Evolutionary conservation across 1,140 invertebrate genomes (phyloP).

Genomic region (Zaprionus africanus): DNA sequence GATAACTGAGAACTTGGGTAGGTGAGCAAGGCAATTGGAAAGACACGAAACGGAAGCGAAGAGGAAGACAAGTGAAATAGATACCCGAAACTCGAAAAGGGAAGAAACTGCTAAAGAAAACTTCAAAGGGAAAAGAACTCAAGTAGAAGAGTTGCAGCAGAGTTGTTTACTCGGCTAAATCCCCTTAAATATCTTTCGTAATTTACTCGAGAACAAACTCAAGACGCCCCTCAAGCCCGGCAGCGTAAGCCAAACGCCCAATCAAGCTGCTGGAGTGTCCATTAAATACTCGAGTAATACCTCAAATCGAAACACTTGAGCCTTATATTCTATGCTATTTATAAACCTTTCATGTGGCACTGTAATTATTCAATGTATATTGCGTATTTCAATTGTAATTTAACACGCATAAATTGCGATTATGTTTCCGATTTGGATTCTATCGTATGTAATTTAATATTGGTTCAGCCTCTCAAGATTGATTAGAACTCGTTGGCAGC

Average conservation of each 20-base stretch:
- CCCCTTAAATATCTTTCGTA: not conserved
- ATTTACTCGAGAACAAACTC: not conserved
- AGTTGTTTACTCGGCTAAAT: not conserved
- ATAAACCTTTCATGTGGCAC: not conserved
- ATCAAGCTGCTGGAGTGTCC: not conserved
- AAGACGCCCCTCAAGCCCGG: not conserved
- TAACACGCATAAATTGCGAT: slow-evolving; percentile 21
- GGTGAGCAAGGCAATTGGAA: slow-evolving; percentile 17
- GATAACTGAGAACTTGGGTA: slow-evolving; percentile 14
- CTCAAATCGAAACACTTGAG: slow-evolving; percentile 5
- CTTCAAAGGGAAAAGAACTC: not conserved
- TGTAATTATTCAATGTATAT: not conserved
- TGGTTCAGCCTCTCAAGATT: slow-evolving; percentile 38
- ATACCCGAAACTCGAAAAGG: slow-evolving; percentile 10
- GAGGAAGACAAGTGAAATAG: slow-evolving; percentile 3
- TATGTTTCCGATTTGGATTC: not conserved
- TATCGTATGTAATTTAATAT: slow-evolving; percentile 38
- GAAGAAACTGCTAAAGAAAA: not conserved
- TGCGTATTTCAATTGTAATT: slow-evolving; percentile 6
- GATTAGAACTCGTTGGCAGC: slow-evolving; percentile 67
- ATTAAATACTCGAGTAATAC: slow-evolving; percentile 2
- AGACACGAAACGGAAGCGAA: slow-evolving; percentile 8
- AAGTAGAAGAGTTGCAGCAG: not conserved
- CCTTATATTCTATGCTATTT: not conserved
- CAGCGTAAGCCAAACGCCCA: not conserved